Evolutionary conservation across 2,888 invertebrate genomes (phyloP).

Genomic region (Anaspis maculata): DNA sequence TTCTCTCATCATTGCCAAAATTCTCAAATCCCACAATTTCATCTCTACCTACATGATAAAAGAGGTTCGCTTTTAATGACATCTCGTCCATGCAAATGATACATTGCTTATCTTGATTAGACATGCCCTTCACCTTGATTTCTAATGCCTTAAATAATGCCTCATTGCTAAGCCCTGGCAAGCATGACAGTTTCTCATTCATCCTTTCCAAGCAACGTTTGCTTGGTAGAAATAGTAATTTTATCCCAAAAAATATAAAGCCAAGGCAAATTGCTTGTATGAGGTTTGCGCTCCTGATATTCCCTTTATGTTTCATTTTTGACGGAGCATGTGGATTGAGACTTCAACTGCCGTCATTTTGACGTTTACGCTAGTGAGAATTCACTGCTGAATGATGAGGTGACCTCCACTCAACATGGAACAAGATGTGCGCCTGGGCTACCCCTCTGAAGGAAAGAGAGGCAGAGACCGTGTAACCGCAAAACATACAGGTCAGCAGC

Average conservation of each 20-base stretch:
- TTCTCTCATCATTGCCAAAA: constrained; percentile 5
- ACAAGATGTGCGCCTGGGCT: no score
- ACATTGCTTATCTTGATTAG: constrained; percentile 13
- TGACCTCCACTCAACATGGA: no score
- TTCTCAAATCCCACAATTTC: constrained; percentile 13
- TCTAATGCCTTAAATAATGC: constrained; percentile 10
- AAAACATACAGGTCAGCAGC: no score
- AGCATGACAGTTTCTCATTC: constrained; percentile 14
- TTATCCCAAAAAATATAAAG: constrained; percentile 15
- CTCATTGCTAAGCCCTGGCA: constrained; percentile 12
- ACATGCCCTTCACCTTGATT: constrained; percentile 4
- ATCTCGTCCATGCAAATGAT: constrained; percentile 16
- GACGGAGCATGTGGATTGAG: no score
- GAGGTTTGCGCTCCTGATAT: no score
- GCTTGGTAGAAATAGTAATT: constrained; percentile 13
- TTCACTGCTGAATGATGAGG: no score
- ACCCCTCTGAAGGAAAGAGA: no score
- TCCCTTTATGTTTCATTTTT: no score
- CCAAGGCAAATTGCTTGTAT: constrained; percentile 16
- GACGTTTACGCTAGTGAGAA: no score
- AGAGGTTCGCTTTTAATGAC: constrained; percentile 15
- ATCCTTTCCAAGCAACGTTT: constrained; percentile 13
- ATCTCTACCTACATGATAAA: constrained; percentile 12
- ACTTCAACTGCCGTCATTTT: no score
- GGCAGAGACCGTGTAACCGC: no score